These are phyloP conservation scores for Hetaerina titia DNA, from an alignment of 2,888 invertebrate species.

Conservation along the genomic window DNA sequence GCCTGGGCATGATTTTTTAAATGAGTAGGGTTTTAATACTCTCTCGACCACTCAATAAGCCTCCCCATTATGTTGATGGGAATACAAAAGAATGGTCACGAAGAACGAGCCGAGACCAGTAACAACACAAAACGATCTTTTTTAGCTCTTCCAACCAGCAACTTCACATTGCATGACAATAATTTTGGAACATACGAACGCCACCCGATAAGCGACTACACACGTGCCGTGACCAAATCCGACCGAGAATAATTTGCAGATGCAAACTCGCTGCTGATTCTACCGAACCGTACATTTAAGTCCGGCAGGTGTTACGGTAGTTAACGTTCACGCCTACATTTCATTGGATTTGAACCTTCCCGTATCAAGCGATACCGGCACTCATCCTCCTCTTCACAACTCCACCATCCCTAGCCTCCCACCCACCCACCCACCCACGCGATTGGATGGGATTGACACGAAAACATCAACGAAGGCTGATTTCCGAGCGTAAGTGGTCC, in stretches of 20 bases:
- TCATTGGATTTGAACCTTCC: background rate
- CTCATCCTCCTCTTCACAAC: background rate
- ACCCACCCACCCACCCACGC: no score
- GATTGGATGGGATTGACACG: no score
- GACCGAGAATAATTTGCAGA: conserved; percentile 5
- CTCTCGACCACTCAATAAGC: background rate
- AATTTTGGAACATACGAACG: background rate
- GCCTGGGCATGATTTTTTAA: no score
- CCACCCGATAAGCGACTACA: background rate
- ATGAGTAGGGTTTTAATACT: no score
- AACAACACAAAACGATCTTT: background rate
- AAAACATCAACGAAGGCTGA: no score
- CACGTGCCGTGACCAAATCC: background rate
- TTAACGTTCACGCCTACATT: background rate
- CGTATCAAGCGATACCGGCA: background rate
- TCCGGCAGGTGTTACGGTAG: background rate
- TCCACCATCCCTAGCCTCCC: background rate
- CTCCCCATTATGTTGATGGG: background rate
- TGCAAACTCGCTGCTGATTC: background rate
- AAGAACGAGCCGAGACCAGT: background rate
- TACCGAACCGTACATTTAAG: background rate
- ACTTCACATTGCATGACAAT: background rate
- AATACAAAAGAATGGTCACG: background rate
- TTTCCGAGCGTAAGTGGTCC: no score
- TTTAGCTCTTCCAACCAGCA: background rate